phyloP scores from a whole-genome alignment of 2,797 vertebrate species.

The Spinus olivaceus region DNA sequence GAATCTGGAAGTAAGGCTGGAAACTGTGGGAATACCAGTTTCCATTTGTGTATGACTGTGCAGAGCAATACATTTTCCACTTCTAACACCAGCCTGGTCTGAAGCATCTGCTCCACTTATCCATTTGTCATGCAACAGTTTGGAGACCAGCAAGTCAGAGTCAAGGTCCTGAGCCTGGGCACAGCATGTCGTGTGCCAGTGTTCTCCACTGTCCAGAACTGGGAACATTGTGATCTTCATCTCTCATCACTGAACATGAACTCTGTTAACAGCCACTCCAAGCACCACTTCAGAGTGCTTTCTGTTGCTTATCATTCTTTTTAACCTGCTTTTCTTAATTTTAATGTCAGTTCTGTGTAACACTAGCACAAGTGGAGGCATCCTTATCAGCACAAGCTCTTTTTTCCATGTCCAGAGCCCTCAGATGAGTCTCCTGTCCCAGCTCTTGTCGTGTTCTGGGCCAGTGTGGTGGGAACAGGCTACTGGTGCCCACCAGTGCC shows the following conservation, averaged over 20 bases:
- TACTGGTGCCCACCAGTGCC: neutral
- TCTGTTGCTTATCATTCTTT: neutral
- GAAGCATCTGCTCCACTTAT: conserved; percentile 22
- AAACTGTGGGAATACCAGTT: conserved; percentile 12
- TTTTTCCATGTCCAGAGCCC: neutral
- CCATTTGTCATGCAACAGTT: neutral
- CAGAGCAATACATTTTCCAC: conserved; percentile 36
- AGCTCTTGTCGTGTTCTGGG: neutral
- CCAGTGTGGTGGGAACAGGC: neutral
- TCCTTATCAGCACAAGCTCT: neutral
- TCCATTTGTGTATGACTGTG: neutral
- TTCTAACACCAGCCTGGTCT: conserved; percentile 38
- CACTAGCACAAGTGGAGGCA: neutral
- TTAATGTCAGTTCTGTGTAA: neutral
- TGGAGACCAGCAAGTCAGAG: conserved; percentile 30
- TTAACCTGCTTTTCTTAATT: neutral
- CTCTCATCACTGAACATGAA: neutral
- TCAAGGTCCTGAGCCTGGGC: neutral
- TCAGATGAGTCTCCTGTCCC: neutral
- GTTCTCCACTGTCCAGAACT: conserved; percentile 2
- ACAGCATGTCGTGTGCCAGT: conserved; percentile 18
- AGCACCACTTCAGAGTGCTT: neutral
- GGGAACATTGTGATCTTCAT: neutral
- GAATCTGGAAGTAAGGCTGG: neutral
- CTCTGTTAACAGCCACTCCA: conserved; percentile 1